Conservation (phyloP, 2,113 vertebrate genomes). For the Fulica atra region DNA sequence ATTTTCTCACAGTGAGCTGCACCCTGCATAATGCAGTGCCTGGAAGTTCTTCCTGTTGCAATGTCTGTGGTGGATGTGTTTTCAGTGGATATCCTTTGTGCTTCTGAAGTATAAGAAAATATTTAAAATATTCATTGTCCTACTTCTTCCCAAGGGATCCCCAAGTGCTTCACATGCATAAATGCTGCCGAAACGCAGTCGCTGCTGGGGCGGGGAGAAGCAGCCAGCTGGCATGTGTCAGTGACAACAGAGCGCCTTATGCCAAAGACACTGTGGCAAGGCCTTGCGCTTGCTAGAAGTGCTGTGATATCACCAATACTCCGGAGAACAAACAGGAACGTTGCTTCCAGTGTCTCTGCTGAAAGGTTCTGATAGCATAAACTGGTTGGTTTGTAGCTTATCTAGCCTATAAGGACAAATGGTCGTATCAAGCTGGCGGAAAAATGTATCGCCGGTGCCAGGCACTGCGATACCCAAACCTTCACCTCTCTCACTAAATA, state of each 20-base stretch:
- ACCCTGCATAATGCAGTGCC: background rate
- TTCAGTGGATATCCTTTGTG: background rate
- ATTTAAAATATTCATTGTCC: constrained; percentile 12
- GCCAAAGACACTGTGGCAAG: constrained; percentile 2
- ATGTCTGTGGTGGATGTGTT: background rate
- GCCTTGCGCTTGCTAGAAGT: background rate
- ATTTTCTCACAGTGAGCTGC: background rate
- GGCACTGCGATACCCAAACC: background rate
- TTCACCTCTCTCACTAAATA: background rate
- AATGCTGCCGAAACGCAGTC: constrained; percentile 3
- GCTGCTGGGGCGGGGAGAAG: constrained; percentile 24
- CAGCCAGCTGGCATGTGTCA: constrained; percentile 31
- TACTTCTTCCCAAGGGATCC: background rate
- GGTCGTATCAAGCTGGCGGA: background rate
- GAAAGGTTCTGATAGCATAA: background rate
- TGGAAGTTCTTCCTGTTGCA: background rate
- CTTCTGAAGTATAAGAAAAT: background rate
- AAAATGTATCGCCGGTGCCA: rapidly evolving
- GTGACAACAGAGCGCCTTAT: background rate
- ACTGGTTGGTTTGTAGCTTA: background rate
- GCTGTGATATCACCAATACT: background rate
- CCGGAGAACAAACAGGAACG: background rate
- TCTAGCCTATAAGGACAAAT: background rate
- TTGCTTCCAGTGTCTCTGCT: background rate
- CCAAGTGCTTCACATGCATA: background rate